Conservation (phyloP, 2,113 vertebrate species). For the Mohoua ochrocephala region DNA sequence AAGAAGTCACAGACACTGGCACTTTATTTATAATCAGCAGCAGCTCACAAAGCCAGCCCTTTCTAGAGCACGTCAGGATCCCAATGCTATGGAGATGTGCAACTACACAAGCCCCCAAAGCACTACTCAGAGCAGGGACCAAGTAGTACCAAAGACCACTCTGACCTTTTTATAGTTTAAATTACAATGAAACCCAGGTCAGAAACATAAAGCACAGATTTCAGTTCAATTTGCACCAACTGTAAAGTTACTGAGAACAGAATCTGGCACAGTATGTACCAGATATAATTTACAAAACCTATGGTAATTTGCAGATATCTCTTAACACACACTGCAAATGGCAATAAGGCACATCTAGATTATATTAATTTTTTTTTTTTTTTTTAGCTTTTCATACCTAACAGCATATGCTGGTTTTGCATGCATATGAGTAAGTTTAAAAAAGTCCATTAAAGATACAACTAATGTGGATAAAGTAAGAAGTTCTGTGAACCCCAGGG, state of each 20-base stretch:
- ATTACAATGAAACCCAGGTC: neutral
- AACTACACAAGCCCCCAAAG: neutral
- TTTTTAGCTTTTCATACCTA: neutral
- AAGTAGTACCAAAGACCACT: neutral
- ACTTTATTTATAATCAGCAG: neutral
- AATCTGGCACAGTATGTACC: neutral
- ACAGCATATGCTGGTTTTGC: neutral
- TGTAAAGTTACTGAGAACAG: neutral
- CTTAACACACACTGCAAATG: neutral
- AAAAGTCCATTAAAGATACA: neutral
- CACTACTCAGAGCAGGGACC: neutral
- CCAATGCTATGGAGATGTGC: neutral
- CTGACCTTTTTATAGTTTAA: neutral
- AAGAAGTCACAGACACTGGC: neutral
- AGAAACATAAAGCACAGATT: neutral
- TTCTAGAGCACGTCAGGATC: neutral
- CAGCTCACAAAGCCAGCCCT: neutral
- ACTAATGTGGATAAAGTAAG: neutral
- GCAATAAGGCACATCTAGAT: neutral
- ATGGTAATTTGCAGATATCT: neutral
- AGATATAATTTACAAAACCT: neutral
- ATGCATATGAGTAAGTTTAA: neutral
- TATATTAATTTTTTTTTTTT: neutral
- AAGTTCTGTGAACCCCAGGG: neutral
- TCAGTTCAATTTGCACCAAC: neutral